Percentiles rank a stretch among this genome's conserved stretches.
Conservation (phyloP, 2,797 vertebrate species). For the Anomalospiza imberbis region DNA sequence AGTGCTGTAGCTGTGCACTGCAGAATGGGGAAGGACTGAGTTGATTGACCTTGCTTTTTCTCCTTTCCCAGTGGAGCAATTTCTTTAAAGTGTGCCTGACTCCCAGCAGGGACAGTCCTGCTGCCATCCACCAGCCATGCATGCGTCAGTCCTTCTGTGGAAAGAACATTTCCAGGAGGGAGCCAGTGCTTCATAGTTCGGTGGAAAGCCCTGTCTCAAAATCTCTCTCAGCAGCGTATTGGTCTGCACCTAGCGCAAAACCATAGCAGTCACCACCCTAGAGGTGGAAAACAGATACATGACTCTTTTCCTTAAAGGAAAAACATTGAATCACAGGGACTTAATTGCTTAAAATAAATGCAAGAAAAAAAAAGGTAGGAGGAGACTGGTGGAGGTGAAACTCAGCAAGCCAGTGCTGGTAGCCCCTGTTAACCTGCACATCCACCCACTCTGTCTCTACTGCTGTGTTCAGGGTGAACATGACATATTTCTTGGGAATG, state of each 20-base stretch:
- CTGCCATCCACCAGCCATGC: background rate
- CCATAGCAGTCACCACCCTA: background rate
- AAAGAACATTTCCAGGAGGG: background rate
- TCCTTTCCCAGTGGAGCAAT: background rate
- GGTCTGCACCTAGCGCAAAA: background rate
- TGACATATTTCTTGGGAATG: accelerated
- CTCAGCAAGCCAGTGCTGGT: background rate
- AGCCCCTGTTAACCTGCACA: background rate
- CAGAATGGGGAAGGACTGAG: background rate
- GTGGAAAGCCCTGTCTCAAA: background rate
- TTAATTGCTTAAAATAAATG: background rate
- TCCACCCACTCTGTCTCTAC: background rate
- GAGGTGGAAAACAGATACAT: background rate
- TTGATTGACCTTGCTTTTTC: background rate
- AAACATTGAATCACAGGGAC: background rate
- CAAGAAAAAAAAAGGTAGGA: background rate
- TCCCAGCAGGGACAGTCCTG: background rate
- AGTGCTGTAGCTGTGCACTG: background rate
- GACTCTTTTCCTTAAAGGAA: background rate
- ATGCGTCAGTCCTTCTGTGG: background rate
- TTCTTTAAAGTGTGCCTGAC: background rate
- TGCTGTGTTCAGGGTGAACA: background rate
- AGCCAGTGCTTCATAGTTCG: background rate
- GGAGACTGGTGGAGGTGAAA: background rate
- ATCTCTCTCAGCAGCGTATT: background rate